phyloP scores from a whole-genome alignment of 2,113 vertebrate species.

The Takifugu bimaculatus region DNA sequence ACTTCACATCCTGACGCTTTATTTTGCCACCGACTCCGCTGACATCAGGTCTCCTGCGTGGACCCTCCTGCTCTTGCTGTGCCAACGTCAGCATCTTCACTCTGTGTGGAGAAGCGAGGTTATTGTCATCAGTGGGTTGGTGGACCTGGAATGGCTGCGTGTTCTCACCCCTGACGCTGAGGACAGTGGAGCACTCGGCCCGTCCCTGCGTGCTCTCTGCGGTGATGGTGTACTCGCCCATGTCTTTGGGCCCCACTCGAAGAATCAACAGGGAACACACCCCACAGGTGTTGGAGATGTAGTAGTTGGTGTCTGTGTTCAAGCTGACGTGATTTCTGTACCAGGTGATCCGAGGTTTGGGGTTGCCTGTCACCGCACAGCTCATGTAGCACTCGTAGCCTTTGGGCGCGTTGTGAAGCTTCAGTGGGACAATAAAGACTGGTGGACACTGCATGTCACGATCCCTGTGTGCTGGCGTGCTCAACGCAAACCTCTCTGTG shows the following conservation, averaged over 20 bases:
- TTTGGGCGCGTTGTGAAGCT: slow-evolving; percentile 74
- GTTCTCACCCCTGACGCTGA: slow-evolving; percentile 78
- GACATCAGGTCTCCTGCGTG: too few species aligned
- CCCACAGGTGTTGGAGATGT: slow-evolving; percentile 78
- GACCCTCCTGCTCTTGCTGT: too few species aligned
- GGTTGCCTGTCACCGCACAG: slow-evolving; percentile 82
- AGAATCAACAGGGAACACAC: slow-evolving; percentile 85
- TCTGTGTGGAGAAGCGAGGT: slow-evolving; percentile 46
- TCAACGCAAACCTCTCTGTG: slow-evolving; percentile 68
- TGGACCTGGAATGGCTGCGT: neutral
- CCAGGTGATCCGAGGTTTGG: slow-evolving; percentile 81
- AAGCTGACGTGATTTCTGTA: slow-evolving; percentile 77
- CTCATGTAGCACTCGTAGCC: slow-evolving; percentile 86
- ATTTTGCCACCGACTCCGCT: too few species aligned
- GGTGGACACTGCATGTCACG: slow-evolving; percentile 74
- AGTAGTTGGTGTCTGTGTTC: slow-evolving; percentile 68
- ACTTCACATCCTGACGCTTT: too few species aligned
- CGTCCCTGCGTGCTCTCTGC: slow-evolving; percentile 78
- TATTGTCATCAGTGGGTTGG: neutral
- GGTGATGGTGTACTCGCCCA: slow-evolving; percentile 75
- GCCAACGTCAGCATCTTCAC: slow-evolving; percentile 27
- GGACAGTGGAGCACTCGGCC: slow-evolving; percentile 73
- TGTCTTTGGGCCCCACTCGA: slow-evolving; percentile 71
- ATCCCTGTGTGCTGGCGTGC: slow-evolving; percentile 50
- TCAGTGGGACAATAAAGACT: slow-evolving; percentile 75